A percentile compares a stretch with the other conserved stretches of the same genome.
Evolutionary conservation across 2,113 vertebrate species (phyloP).

Genomic region (Caracal caracal): DNA sequence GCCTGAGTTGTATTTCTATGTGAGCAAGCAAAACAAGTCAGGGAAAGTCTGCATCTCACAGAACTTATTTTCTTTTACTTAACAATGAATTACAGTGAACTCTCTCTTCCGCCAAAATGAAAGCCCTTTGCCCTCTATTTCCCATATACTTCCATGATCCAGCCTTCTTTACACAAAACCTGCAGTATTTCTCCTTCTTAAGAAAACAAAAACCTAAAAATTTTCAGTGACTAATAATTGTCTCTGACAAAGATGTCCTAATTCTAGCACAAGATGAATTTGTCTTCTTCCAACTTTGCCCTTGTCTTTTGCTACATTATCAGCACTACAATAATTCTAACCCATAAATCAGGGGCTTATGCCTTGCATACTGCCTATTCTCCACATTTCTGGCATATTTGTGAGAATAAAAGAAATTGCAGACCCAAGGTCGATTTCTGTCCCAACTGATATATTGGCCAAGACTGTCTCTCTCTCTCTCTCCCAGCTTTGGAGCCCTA

Average conservation of each 20-base stretch:
- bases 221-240: constrained; percentile 23
- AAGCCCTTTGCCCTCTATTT: neutral
- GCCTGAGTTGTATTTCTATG: neutral
- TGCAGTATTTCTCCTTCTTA: neutral
- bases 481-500: neutral
- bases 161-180: neutral
- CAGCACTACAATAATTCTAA: neutral
- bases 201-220: neutral
- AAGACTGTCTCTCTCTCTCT: neutral
- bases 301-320: constrained; percentile 14
- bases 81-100: constrained; percentile 19
- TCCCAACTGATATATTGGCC: neutral
- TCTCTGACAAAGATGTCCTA: constrained; percentile 22
- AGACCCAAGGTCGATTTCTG: neutral
- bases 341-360: neutral
- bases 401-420: neutral
- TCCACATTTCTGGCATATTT: neutral
- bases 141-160: neutral
- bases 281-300: neutral
- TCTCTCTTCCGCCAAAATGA: neutral
- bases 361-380: neutral
- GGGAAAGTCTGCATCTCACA: neutral
- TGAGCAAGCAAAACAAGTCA: neutral
- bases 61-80: constrained; percentile 34
- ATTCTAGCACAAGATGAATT: constrained; percentile 42